phyloP scores from a whole-genome alignment of 2,888 invertebrate species.

The Melieria crassipennis region DNA sequence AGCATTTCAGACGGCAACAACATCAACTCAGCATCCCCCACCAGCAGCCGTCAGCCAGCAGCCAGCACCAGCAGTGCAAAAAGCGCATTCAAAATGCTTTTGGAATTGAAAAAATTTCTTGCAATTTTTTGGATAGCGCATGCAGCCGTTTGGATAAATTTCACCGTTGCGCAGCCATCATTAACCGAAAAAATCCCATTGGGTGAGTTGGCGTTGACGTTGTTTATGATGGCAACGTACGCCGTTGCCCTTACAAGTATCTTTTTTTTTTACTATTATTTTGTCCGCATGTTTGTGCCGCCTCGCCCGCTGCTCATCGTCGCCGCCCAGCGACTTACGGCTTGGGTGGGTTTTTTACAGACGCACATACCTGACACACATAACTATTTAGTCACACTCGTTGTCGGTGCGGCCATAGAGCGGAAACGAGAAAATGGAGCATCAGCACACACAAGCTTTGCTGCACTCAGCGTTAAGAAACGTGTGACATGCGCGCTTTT shows the following conservation, averaged over 20 bases:
- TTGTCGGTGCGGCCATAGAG: too few species aligned
- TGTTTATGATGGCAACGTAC: neutral
- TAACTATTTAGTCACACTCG: too few species aligned
- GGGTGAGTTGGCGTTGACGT: slow-evolving; percentile 54
- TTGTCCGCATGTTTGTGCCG: too few species aligned
- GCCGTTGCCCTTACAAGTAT: neutral
- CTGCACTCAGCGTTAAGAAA: too few species aligned
- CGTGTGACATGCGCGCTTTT: too few species aligned
- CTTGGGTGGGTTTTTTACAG: neutral
- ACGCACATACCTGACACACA: neutral
- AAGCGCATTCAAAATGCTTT: slow-evolving; percentile 57
- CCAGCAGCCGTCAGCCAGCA: neutral
- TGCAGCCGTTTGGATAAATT: slow-evolving; percentile 53
- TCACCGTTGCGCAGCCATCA: slow-evolving; percentile 62
- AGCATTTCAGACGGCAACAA: too few species aligned
- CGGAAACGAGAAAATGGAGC: too few species aligned
- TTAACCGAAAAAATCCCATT: slow-evolving; percentile 66
- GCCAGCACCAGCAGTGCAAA: slow-evolving; percentile 32
- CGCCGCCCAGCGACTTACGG: neutral
- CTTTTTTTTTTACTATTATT: neutral
- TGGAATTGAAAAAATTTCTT: slow-evolving; percentile 55
- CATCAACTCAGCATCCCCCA: too few species aligned
- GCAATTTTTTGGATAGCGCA: slow-evolving; percentile 59
- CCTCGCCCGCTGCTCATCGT: too few species aligned
- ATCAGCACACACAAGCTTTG: neutral